Conservation (phyloP, 2,888 invertebrate genomes). For the Rhamnusium bicolor region DNA sequence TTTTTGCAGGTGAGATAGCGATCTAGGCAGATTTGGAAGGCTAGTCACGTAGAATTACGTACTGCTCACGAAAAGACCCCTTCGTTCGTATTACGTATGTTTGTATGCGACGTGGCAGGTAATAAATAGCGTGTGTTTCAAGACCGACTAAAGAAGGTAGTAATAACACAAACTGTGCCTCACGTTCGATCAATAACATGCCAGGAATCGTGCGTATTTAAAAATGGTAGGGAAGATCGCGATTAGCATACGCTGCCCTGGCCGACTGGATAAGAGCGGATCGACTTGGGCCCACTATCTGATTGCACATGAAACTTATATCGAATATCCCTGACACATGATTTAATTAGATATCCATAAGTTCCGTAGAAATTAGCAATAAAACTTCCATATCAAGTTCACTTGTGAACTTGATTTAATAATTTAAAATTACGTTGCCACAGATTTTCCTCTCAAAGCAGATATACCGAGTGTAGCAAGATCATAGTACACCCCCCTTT, state of each 20-base stretch:
- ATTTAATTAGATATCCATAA: conserved; percentile 17
- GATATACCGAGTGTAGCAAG: no score
- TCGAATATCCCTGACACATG: conserved; percentile 5
- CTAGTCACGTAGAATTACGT: conserved; percentile 27
- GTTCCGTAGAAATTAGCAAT: background rate
- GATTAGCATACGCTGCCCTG: conserved; percentile 27
- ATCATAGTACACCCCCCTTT: no score
- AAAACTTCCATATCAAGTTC: background rate
- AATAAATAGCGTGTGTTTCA: conserved; percentile 15
- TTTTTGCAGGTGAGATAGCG: conserved; percentile 31
- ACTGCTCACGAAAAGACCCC: conserved; percentile 4
- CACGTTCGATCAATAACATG: conserved; percentile 28
- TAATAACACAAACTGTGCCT: conserved; percentile 7
- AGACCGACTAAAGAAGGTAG: conserved; percentile 11
- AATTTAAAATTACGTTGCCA: no score
- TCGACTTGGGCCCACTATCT: conserved; percentile 19
- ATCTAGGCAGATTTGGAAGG: conserved; percentile 15
- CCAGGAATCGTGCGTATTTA: conserved; percentile 26
- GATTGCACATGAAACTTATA: conserved; percentile 25
- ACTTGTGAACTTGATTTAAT: no score
- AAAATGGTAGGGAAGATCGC: conserved; percentile 32
- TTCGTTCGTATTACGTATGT: conserved; percentile 1
- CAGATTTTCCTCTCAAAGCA: no score
- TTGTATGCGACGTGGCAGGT: conserved; percentile 17
- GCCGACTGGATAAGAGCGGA: conserved; percentile 2